Evolutionary conservation across 2,888 invertebrate genomes (phyloP).

Genomic region (Chydorus sphaericus): DNA sequence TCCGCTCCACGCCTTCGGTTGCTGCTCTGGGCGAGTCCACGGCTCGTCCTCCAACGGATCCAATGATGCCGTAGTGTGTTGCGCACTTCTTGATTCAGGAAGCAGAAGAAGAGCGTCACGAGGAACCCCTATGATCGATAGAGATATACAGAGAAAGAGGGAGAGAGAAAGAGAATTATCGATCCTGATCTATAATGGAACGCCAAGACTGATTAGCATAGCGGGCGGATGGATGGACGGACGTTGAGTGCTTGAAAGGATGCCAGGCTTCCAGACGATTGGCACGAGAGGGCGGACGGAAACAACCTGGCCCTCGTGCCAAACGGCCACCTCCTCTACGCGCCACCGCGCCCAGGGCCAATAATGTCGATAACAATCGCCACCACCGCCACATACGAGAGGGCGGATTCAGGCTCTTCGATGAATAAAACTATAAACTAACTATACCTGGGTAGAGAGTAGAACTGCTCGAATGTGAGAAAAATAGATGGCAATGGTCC

Average conservation of each 20-base stretch:
- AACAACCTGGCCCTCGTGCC: slow-evolving; percentile 1
- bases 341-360: too few species aligned
- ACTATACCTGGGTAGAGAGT: slow-evolving; percentile 84
- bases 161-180: background rate
- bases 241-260: too few species aligned
- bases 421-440: too few species aligned
- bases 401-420: background rate
- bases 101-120: slow-evolving; percentile 82
- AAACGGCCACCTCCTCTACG: background rate
- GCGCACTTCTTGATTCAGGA: slow-evolving; percentile 80
- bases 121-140: slow-evolving; percentile 56
- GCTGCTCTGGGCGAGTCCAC: slow-evolving; percentile 4
- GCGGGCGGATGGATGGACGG: too few species aligned
- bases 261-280: too few species aligned
- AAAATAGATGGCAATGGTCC: slow-evolving; percentile 52
- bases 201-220: too few species aligned
- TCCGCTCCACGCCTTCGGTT: slow-evolving; percentile 1
- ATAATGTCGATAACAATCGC: background rate
- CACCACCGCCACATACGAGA: background rate
- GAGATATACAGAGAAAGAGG: background rate
- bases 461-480: slow-evolving; percentile 64
- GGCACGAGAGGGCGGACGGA: background rate
- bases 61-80: slow-evolving; percentile 69
- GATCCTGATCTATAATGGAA: too few species aligned
- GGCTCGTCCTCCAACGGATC: slow-evolving; percentile 49